phyloP scores from a whole-genome alignment of 2,113 vertebrate species.

The Sapayoa aenigma region DNA sequence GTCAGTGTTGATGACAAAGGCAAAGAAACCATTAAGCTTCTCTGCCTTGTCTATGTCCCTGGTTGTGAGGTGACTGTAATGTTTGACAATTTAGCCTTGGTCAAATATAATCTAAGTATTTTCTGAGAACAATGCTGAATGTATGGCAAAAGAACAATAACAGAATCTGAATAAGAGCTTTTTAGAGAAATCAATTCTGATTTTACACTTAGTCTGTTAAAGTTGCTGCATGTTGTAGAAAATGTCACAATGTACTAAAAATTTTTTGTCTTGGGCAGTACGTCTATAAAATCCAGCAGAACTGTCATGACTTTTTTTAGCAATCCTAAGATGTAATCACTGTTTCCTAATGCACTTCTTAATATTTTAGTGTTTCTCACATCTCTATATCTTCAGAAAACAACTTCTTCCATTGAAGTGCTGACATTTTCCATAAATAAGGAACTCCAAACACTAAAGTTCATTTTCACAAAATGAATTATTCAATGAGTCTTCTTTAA shows the following conservation, averaged over 20 bases:
- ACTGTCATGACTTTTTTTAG: not conserved
- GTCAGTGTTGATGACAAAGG: not conserved
- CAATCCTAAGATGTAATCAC: not conserved
- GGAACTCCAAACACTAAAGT: not conserved
- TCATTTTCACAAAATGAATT: slow-evolving; percentile 38
- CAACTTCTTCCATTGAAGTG: not conserved
- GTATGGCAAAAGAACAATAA: not conserved
- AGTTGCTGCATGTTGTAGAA: not conserved
- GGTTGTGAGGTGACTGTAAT: not conserved
- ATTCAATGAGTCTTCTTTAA: slow-evolving; percentile 37
- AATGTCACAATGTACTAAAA: not conserved
- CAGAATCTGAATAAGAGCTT: not conserved
- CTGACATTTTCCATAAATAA: not conserved
- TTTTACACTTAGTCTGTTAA: not conserved
- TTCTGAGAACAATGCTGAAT: not conserved
- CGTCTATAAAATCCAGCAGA: not conserved
- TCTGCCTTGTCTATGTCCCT: not conserved
- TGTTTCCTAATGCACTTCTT: not conserved
- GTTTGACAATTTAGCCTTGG: not conserved
- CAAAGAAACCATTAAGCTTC: not conserved
- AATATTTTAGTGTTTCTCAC: not conserved
- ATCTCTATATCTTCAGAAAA: not conserved
- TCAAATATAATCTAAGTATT: not conserved
- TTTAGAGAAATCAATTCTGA: not conserved
- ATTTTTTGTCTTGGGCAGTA: not conserved